Evolutionary conservation across 1,140 invertebrate genomes (phyloP).

Genomic region (Pseudobourletiella spinata): DNA sequence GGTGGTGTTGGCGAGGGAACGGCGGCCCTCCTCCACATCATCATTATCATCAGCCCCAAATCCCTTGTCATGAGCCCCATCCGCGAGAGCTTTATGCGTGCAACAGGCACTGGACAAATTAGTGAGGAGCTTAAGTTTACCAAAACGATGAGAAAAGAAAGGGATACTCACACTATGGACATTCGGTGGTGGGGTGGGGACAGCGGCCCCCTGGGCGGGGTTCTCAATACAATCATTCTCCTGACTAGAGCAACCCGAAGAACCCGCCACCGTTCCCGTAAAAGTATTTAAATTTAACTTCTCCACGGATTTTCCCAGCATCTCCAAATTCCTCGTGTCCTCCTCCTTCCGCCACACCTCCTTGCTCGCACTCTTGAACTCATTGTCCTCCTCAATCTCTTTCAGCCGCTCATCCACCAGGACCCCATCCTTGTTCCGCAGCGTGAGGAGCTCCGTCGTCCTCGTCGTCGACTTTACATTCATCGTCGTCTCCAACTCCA

Average conservation of each 20-base stretch:
- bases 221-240: neutral
- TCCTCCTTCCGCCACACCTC: conserved; percentile 26
- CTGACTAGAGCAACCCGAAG: neutral
- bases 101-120: too few species aligned
- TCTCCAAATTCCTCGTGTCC: neutral
- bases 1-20: neutral
- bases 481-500: conserved; percentile 60
- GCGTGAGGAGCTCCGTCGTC: conserved; percentile 62
- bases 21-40: neutral
- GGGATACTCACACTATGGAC: neutral
- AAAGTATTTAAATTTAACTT: neutral
- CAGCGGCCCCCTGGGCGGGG: neutral
- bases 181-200: neutral
- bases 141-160: neutral
- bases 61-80: neutral
- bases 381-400: conserved; percentile 57
- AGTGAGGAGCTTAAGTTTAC: neutral
- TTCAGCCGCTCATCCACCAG: conserved; percentile 60
- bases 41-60: neutral
- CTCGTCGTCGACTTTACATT: conserved; percentile 64
- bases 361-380: conserved; percentile 10
- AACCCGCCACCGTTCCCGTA: neutral
- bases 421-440: conserved; percentile 53
- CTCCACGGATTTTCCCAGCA: neutral
- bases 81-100: neutral